A percentile compares a stretch with the other conserved stretches of the same genome.
Evolutionary conservation across 2,888 invertebrate species (phyloP).

Genomic region (Zele albiditarsus): DNA sequence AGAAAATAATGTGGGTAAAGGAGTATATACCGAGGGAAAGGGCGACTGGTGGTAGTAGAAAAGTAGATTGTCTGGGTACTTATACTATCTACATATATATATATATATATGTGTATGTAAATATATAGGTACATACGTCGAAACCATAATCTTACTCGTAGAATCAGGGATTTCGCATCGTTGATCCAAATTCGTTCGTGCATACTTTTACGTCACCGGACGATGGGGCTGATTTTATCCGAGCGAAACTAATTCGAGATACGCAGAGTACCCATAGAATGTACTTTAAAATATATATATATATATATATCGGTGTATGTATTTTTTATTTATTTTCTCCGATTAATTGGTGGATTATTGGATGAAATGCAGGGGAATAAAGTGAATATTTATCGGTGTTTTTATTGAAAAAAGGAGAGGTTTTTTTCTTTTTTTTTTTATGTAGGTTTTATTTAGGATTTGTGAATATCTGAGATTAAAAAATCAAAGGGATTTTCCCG

Average conservation of each 20-base stretch:
- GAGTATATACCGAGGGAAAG: not conserved
- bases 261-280: slow-evolving; percentile 39
- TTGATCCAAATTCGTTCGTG: slow-evolving; percentile 69
- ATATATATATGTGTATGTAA: slow-evolving; percentile 13
- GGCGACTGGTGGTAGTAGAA: too few relatives aligned
- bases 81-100: not conserved
- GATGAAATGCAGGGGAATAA: not conserved
- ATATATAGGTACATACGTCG: slow-evolving; percentile 58
- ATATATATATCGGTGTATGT: not conserved
- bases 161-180: slow-evolving; percentile 68
- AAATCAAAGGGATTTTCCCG: not conserved
- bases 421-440: not conserved
- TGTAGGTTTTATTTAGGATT: not conserved
- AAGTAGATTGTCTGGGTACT: not conserved
- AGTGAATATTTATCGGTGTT: not conserved
- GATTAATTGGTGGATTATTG: slow-evolving; percentile 33
- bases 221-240: slow-evolving; percentile 55
- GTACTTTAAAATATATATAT: not conserved
- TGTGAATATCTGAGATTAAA: not conserved
- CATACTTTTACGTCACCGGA: slow-evolving; percentile 61
- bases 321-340: not conserved
- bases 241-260: slow-evolving; percentile 63
- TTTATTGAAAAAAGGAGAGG: not conserved
- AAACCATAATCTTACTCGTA: slow-evolving; percentile 65
- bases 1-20: not conserved